Conservation (phyloP, 2,113 vertebrate genomes). For the Nothobranchius furzeri region DNA sequence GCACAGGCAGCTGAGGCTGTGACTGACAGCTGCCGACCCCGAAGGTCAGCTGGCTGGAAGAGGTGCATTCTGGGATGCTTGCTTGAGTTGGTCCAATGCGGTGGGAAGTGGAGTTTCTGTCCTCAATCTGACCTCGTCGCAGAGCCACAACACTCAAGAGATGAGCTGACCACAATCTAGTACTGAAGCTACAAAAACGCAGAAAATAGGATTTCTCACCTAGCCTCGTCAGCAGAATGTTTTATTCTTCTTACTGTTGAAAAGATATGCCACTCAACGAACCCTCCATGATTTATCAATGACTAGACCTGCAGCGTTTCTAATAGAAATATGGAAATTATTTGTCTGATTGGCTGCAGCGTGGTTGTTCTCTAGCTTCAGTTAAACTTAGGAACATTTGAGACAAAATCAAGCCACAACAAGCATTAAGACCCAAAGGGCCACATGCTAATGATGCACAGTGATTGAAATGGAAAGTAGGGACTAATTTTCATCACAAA, state of each 20-base stretch:
- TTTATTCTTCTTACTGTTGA: conserved; percentile 16
- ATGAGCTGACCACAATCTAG: conserved; percentile 22
- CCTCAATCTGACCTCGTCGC: conserved; percentile 72
- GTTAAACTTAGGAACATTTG: neutral
- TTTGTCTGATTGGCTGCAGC: neutral
- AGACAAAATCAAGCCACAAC: conserved; percentile 15
- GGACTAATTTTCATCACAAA: too few species aligned
- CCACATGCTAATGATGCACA: neutral
- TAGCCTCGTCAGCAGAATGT: neutral
- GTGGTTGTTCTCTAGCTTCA: conserved; percentile 13
- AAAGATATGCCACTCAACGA: conserved; percentile 2
- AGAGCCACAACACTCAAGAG: conserved; percentile 32
- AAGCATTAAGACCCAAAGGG: neutral
- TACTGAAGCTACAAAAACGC: conserved; percentile 12
- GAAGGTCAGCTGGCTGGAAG: conserved; percentile 68
- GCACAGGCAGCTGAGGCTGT: conserved; percentile 73
- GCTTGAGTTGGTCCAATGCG: conserved; percentile 38
- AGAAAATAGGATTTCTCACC: conserved; percentile 11
- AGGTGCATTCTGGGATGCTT: conserved; percentile 77
- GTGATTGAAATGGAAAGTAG: too few species aligned
- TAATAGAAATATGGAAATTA: conserved; percentile 18
- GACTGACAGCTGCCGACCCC: conserved; percentile 81
- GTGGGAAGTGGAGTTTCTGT: conserved; percentile 68
- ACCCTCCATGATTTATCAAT: neutral
- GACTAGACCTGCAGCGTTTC: conserved; percentile 24